These are phyloP conservation scores for Ochropleura leucogaster DNA, from an alignment of 2,888 invertebrate species.

Conservation along the genomic window DNA sequence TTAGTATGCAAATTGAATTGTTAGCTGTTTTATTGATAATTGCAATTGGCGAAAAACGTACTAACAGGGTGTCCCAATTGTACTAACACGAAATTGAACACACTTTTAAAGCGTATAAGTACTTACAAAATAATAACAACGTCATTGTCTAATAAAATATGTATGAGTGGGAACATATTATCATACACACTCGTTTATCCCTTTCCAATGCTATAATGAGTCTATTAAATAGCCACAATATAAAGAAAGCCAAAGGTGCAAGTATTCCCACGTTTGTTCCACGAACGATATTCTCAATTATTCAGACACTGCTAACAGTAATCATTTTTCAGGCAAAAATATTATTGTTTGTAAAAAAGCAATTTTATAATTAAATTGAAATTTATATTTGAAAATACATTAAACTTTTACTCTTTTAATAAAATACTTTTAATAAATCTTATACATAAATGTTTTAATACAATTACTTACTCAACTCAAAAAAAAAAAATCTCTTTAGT, in stretches of 20 bases:
- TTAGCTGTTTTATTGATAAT: too few species aligned
- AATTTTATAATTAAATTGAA: slow-evolving; percentile 1
- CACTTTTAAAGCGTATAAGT: background rate
- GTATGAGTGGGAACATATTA: background rate
- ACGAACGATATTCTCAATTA: slow-evolving; percentile 21
- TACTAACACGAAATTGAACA: background rate
- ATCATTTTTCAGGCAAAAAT: slow-evolving; percentile 14
- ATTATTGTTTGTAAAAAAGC: background rate
- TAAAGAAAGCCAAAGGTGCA: slow-evolving; percentile 18
- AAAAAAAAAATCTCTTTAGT: too few species aligned
- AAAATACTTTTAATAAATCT: background rate
- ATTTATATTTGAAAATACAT: background rate
- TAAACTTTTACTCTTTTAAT: background rate
- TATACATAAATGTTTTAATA: background rate
- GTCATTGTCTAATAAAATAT: background rate
- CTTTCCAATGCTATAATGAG: background rate
- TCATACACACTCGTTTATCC: background rate
- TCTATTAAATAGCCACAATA: background rate
- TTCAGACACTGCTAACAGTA: slow-evolving; percentile 22
- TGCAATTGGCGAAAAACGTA: background rate
- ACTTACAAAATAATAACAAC: background rate
- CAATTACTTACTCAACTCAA: too few species aligned
- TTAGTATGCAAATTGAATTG: too few species aligned
- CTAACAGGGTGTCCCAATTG: background rate
- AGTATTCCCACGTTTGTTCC: slow-evolving; percentile 46